Percentiles rank a stretch among this genome's conserved stretches.
Conservation (phyloP, 1,140 invertebrate genomes). For the Trichoplusia ni region DNA sequence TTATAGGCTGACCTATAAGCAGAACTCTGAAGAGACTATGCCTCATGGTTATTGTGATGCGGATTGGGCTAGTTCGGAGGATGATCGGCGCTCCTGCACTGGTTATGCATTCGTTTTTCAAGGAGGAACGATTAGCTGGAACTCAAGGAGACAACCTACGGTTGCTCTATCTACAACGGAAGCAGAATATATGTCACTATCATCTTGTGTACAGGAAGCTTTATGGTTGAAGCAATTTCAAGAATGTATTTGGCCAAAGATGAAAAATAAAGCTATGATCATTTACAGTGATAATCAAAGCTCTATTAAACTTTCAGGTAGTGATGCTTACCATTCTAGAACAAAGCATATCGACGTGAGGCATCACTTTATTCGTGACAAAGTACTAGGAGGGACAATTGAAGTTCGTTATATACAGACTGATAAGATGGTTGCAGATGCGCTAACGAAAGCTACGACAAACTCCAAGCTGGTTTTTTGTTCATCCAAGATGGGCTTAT, state of each 20-base stretch:
- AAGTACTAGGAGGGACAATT: background rate
- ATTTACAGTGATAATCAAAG: constrained; percentile 41
- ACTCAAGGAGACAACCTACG: background rate
- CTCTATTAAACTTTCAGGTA: constrained; percentile 33
- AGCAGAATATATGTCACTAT: constrained; percentile 46
- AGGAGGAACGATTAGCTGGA: background rate
- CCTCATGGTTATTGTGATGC: constrained; percentile 64
- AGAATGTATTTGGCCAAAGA: constrained; percentile 2
- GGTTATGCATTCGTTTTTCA: constrained; percentile 45
- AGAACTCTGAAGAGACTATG: constrained; percentile 36
- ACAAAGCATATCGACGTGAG: background rate
- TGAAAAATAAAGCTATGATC: background rate
- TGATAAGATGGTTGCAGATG: background rate
- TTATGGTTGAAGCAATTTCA: constrained; percentile 38
- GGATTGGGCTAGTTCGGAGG: constrained; percentile 53
- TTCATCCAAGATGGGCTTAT: background rate
- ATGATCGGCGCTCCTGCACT: constrained; percentile 44
- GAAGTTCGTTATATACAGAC: background rate
- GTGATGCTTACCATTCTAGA: background rate
- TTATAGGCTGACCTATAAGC: constrained; percentile 52
- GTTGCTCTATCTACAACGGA: constrained; percentile 35
- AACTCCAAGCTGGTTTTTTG: background rate
- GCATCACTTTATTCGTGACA: background rate
- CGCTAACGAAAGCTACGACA: background rate
- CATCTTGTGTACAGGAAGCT: constrained; percentile 36